These are phyloP conservation scores for Stegastes partitus DNA, from an alignment of 2,113 vertebrate species.

Conservation along the genomic window DNA sequence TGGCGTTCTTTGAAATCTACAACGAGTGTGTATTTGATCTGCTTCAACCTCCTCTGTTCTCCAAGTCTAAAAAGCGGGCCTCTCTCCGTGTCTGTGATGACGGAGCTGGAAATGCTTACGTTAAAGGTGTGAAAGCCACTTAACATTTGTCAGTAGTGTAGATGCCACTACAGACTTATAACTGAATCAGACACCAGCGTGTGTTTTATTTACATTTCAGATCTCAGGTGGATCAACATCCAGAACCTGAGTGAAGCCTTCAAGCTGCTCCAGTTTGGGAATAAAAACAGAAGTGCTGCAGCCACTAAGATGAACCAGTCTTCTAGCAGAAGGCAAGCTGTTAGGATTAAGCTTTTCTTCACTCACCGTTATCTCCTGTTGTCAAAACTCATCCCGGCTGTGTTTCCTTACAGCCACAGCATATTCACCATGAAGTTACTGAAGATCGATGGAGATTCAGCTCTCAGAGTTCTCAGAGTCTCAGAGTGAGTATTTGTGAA, in stretches of 20 bases:
- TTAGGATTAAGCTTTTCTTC: no score
- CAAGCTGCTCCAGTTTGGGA: constrained; percentile 88
- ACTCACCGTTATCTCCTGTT: background rate
- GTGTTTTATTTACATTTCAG: constrained; percentile 64
- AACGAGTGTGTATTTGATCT: constrained; percentile 92
- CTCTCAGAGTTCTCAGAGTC: no score
- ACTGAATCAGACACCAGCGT: background rate
- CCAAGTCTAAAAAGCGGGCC: constrained; percentile 85
- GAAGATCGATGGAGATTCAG: constrained; percentile 77
- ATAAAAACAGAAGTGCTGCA: constrained; percentile 91
- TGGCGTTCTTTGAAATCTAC: constrained; percentile 93
- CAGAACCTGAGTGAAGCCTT: constrained; percentile 85
- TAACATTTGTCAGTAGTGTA: background rate
- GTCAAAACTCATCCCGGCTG: background rate
- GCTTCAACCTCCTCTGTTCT: constrained; percentile 75
- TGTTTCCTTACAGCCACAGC: constrained; percentile 87
- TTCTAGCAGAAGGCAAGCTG: constrained; percentile 90
- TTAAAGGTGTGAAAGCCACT: constrained; percentile 82
- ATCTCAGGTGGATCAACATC: constrained; percentile 90
- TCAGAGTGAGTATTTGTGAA: constrained; percentile 86
- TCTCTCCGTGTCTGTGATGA: constrained; percentile 90
- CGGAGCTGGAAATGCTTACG: constrained; percentile 88
- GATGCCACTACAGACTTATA: background rate
- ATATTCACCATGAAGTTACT: constrained; percentile 92
- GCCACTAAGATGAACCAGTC: constrained; percentile 92